Evolutionary conservation across 2,888 invertebrate species (phyloP), one percentile per base, ranked within the genome.

Genomic region (Drosophila fungiperda): DNA sequence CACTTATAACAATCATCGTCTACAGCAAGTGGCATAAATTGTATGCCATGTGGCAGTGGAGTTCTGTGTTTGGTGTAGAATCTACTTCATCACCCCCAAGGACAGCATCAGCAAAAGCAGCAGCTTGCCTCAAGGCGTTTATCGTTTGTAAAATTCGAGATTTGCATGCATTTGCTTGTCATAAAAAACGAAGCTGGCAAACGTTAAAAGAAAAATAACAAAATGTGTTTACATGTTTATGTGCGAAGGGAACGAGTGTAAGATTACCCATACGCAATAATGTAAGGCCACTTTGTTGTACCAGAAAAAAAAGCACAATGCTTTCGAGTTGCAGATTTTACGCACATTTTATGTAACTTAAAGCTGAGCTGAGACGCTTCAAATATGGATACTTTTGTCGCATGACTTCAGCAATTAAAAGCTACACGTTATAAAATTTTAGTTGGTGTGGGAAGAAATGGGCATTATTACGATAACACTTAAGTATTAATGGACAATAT

Each of bases 121-220:
- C 84, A 86, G 84, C 84, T 83, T 86, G 83, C 82, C 83, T 80
- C 82, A 75, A 83, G 83, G 80, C 85, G 81, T 87, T 87, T 87
- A 87, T 87, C 87, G 87, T 87, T 83, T 87, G 87, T 86, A 86
- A 87, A 86, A 87, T 87, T 86, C 87, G 77, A 83, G 87, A 87
- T 87, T 87, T 87, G 87, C 87, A 87, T 87, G 87, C 82, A 87
- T 87, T 87, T 87, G 78, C 82, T 73, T 86, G 87, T 86, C 85
- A 85, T 86, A 85, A 85, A 84, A 82, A 78, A 58, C 42, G 60
- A 58, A 68, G 52, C 57, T 60, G 66, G 61, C 50, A 64, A 62
- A 64, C 49, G 65, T 36, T n/a, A 52, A 76, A 67, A 65, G 65
- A 73, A 70, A 72, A 68, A 72, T 76, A 80, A 79, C 72, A 55